Evolutionary conservation across 2,113 vertebrate species (phyloP).

Genomic region (Pleuronectes platessa): DNA sequence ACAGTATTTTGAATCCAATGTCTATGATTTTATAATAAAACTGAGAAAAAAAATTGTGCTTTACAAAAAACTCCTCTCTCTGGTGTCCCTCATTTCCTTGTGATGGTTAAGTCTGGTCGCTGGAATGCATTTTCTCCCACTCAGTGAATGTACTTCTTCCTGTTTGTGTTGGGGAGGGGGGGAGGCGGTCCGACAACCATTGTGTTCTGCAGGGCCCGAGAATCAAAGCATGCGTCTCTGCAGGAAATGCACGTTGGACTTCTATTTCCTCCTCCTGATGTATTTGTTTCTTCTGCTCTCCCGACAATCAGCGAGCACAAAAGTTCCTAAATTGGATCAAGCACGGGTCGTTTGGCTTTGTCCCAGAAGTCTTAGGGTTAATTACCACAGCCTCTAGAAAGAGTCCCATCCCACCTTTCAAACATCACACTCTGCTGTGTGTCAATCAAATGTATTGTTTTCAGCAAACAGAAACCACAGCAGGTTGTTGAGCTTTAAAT

Average conservation of each 20-base stretch:
- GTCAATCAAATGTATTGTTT: background rate
- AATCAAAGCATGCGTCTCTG: slow-evolving; percentile 78
- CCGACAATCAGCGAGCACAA: slow-evolving; percentile 27
- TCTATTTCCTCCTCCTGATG: slow-evolving; percentile 61
- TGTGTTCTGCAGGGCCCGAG: slow-evolving; percentile 68
- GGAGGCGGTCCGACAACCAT: slow-evolving; percentile 67
- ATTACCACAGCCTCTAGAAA: slow-evolving; percentile 11
- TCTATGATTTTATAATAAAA: slow-evolving; percentile 77
- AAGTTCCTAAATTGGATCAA: slow-evolving; percentile 44
- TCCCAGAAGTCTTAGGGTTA: slow-evolving; percentile 22
- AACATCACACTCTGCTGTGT: background rate
- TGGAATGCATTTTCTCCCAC: slow-evolving; percentile 76
- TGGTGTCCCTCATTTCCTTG: slow-evolving; percentile 47
- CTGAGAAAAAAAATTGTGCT: slow-evolving; percentile 58
- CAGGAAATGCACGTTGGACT: slow-evolving; percentile 78
- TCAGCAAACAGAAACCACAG: slow-evolving; percentile 16
- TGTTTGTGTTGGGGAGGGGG: slow-evolving; percentile 62
- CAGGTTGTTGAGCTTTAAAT: slow-evolving; percentile 45
- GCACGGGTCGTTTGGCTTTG: slow-evolving; percentile 25
- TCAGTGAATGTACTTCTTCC: slow-evolving; percentile 73
- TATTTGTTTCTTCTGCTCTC: slow-evolving; percentile 54
- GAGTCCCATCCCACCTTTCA: background rate
- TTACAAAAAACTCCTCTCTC: slow-evolving; percentile 23
- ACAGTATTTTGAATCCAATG: slow-evolving; percentile 46
- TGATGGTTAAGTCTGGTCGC: slow-evolving; percentile 14